phyloP scores from a whole-genome alignment of 2,888 invertebrate genomes.

The Lobophora halterata region DNA sequence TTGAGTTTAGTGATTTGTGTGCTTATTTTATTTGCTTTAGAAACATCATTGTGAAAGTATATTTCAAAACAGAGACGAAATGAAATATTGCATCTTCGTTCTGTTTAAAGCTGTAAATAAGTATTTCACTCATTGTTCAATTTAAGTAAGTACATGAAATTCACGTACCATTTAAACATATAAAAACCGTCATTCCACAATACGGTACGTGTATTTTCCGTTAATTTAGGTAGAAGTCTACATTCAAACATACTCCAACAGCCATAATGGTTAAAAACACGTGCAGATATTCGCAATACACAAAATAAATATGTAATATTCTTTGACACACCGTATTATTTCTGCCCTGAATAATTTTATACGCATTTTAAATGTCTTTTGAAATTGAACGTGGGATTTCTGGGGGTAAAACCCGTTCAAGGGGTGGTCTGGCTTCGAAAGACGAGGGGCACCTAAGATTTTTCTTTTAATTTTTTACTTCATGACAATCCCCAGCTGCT shows the following conservation, averaged over 20 bases:
- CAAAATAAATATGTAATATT: slow-evolving; percentile 67
- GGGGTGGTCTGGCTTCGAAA: slow-evolving; percentile 67
- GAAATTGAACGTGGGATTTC: slow-evolving; percentile 78
- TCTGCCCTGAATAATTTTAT: slow-evolving; percentile 79
- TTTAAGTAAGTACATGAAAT: too few relatives aligned
- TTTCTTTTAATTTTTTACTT: slow-evolving; percentile 75
- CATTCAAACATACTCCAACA: slow-evolving; percentile 24
- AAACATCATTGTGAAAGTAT: too few relatives aligned
- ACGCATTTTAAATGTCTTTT: slow-evolving; percentile 79
- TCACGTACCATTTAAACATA: too few relatives aligned
- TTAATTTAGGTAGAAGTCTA: too few relatives aligned
- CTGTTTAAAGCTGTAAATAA: too few relatives aligned
- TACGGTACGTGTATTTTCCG: too few relatives aligned
- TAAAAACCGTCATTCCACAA: too few relatives aligned
- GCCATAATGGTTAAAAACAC: slow-evolving; percentile 47
- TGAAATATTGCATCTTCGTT: too few relatives aligned
- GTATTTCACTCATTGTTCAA: too few relatives aligned
- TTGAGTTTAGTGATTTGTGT: too few relatives aligned
- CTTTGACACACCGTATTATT: slow-evolving; percentile 66
- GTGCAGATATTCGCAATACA: slow-evolving; percentile 57
- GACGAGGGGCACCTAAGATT: slow-evolving; percentile 56
- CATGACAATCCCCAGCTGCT: slow-evolving; percentile 78
- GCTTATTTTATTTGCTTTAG: slow-evolving; percentile 6
- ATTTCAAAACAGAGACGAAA: too few relatives aligned
- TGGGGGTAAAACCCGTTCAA: slow-evolving; percentile 74